Percentiles rank a stretch among this genome's conserved stretches.
These are phyloP conservation scores for Drosophila gaucha DNA, from an alignment of 2,888 invertebrate genomes.

Conservation along the genomic window DNA sequence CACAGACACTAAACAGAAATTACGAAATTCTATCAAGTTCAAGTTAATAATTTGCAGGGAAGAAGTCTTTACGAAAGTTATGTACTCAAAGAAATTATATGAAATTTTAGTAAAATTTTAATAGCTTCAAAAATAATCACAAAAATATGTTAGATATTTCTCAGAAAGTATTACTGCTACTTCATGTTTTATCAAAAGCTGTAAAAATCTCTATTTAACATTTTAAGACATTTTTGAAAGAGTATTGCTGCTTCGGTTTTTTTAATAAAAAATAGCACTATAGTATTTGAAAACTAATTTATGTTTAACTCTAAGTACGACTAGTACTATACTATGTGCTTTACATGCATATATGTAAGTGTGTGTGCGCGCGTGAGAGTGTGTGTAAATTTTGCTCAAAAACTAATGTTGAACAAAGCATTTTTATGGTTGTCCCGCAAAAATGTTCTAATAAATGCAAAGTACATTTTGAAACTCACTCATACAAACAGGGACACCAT, in stretches of 20 bases:
- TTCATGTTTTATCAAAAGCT: too few species aligned
- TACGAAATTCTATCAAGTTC: slow-evolving; percentile 15
- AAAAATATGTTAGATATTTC: too few species aligned
- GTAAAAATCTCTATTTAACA: too few species aligned
- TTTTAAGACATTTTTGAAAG: not conserved
- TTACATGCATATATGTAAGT: not conserved
- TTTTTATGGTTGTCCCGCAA: slow-evolving; percentile 73
- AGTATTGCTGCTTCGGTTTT: not conserved
- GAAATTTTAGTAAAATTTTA: too few species aligned
- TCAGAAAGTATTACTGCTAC: too few species aligned
- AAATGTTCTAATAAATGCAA: slow-evolving; percentile 76
- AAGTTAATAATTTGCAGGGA: not conserved
- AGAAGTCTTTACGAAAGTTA: not conserved
- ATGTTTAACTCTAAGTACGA: slow-evolving; percentile 10
- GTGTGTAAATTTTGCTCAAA: slow-evolving; percentile 28
- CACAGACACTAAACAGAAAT: slow-evolving; percentile 31
- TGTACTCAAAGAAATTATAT: not conserved
- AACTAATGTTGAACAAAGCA: slow-evolving; percentile 68
- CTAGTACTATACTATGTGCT: slow-evolving; percentile 6
- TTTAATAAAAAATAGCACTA: too few species aligned
- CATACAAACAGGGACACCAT: slow-evolving; percentile 33
- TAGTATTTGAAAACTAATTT: slow-evolving; percentile 24
- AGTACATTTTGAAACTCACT: slow-evolving; percentile 64
- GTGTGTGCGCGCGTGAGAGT: not conserved
- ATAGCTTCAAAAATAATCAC: too few species aligned